Evolutionary conservation across 2,113 vertebrate species (phyloP), one percentile per base, ranked within the genome.

Genomic region (Rattus rattus): DNA sequence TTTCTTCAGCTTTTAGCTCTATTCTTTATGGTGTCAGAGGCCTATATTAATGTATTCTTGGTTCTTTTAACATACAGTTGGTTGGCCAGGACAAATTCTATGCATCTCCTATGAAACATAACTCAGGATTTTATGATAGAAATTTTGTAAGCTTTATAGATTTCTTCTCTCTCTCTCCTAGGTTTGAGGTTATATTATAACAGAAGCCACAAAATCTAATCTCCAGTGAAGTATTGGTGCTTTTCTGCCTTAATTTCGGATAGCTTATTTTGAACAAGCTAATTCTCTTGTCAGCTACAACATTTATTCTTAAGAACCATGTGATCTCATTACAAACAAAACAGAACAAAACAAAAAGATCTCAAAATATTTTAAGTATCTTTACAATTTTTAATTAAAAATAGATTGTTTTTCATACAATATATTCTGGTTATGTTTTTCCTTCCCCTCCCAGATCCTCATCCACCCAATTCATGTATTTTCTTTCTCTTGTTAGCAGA

Each of bases 111-210:
- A 28, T 94, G 59, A 91, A 93, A 47, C 67, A 67, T 54, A 85
- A 43, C 70, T 95, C 28, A 72, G 65, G 17, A 0, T 86, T 70
- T 97, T 92, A 59, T 86, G 17, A 86, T 12, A 86, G 28, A 28
- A 67, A 65, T 47, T 85, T 96, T 76, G 36, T 16, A 67, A 65
- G 63, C 84, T 56, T n/a, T 65, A 91, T 91, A 75, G 36, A 77
- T 73, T 11, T 2, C 39, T 72, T 85, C 87, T 84, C 89, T 63
- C 61, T 94, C 39, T 77, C 39, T 77, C 96, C 39, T 73, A 87
- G 24, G n/a, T 91, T 85, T 94, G 49, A 92, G 65, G 33, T 90
- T 96, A 65, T 84, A 49, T 92, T 91, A 76, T 93, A 77, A 63
- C 6, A 95, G 88, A 96, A 22, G 10, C 75, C 83, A 43, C 79